A percentile compares a stretch with the other conserved stretches of the same genome.
phyloP scores from a whole-genome alignment of 1,140 invertebrate species.

The Tenebrio molitor region DNA sequence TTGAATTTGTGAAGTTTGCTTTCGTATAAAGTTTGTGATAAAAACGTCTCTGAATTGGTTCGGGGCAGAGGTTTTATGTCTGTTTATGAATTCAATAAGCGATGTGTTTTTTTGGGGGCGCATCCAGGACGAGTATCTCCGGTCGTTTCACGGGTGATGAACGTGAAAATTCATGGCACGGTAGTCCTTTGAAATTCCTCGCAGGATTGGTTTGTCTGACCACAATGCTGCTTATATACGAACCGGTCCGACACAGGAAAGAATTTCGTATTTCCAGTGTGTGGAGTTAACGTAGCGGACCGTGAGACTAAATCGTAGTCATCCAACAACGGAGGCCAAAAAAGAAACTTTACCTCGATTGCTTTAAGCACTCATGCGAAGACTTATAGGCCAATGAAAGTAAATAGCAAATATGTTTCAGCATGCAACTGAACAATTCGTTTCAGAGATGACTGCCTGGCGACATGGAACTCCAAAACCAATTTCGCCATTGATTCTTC shows the following conservation, averaged over 20 bases:
- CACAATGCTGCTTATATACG: slow-evolving; percentile 15
- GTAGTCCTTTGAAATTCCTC: slow-evolving; percentile 25
- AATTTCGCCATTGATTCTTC: slow-evolving; percentile 25
- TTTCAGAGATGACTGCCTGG: slow-evolving; percentile 24
- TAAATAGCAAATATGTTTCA: slow-evolving; percentile 44
- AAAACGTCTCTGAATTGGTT: neutral
- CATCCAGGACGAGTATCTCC: neutral
- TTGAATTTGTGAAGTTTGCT: neutral
- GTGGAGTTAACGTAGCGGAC: slow-evolving; percentile 24
- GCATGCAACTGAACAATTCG: slow-evolving; percentile 39
- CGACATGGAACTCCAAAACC: slow-evolving; percentile 27
- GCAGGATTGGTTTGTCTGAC: slow-evolving; percentile 37
- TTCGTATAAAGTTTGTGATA: slow-evolving; percentile 8
- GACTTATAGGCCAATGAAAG: slow-evolving; percentile 43
- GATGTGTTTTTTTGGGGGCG: neutral
- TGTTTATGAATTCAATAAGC: slow-evolving; percentile 24
- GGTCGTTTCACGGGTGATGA: slow-evolving; percentile 30
- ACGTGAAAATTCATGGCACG: slow-evolving; percentile 33
- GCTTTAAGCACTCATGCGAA: slow-evolving; percentile 39
- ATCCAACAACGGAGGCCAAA: slow-evolving; percentile 25
- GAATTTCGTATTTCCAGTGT: slow-evolving; percentile 25
- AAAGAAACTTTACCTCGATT: slow-evolving; percentile 34
- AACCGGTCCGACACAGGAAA: slow-evolving; percentile 7
- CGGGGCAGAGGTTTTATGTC: slow-evolving; percentile 18
- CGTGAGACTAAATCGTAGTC: slow-evolving; percentile 34